Evolutionary conservation across 2,113 vertebrate species (phyloP).

Genomic region (Gambusia holbrooki): DNA sequence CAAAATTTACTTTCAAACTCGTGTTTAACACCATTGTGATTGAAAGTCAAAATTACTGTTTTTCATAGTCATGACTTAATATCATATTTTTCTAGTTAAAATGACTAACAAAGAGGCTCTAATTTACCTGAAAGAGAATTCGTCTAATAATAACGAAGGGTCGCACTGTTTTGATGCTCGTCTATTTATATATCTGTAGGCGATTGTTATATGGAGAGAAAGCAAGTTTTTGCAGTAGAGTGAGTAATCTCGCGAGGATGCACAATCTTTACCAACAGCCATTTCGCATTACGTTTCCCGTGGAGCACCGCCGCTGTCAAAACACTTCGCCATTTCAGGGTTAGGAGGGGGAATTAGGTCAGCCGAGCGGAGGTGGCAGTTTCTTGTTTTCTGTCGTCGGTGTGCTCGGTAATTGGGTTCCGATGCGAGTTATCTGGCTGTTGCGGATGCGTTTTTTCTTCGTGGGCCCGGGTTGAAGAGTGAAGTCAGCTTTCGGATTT

Average conservation of each 20-base stretch:
- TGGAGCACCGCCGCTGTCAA: constrained; percentile 60
- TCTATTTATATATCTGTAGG: too few relatives aligned
- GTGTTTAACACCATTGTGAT: not conserved
- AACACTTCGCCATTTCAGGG: constrained; percentile 80
- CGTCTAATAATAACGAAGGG: too few relatives aligned
- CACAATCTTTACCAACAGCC: constrained; percentile 63
- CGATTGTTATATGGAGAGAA: too few relatives aligned
- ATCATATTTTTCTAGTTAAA: too few relatives aligned
- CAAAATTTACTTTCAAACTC: too few relatives aligned
- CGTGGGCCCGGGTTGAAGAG: constrained; percentile 70
- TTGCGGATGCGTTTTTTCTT: constrained; percentile 56
- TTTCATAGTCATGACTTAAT: not conserved
- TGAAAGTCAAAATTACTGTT: not conserved
- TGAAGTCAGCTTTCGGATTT: constrained; percentile 51
- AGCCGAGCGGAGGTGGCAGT: constrained; percentile 18
- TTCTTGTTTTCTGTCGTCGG: not conserved
- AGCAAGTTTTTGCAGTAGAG: not conserved
- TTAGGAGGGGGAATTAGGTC: constrained; percentile 64
- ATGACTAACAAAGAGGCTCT: too few relatives aligned
- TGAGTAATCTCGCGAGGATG: fast-evolving
- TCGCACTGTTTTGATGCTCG: too few relatives aligned
- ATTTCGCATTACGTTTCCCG: constrained; percentile 72
- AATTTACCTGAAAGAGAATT: too few relatives aligned
- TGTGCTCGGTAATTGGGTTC: constrained; percentile 12
- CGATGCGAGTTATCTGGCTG: constrained; percentile 52